Evolutionary conservation across 2,888 invertebrate genomes (phyloP), one percentile per base, ranked within the genome.

Genomic region (Tolmerus cingulatus): DNA sequence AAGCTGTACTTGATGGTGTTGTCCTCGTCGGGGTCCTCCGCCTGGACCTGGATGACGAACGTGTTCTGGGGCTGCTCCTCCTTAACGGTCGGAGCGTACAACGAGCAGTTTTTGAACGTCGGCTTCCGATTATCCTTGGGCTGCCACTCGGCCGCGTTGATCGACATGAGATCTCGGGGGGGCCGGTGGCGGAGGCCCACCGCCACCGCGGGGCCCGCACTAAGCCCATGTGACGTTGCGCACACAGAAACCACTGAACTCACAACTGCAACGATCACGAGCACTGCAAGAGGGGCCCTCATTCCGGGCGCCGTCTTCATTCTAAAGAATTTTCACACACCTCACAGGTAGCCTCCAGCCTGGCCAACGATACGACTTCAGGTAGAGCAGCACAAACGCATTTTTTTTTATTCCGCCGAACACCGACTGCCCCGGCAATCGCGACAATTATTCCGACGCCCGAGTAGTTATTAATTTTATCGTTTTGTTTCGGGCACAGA

Each of bases 1-100:
- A 98, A 96, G 90, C 96, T 96, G 93, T 98, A 98, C 12, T 95
- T 96, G 86, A 98, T 95, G 86, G 95, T 96, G 23, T 96, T 96
- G 90, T 97, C 96, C 90, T 95, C 95, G 89, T 96, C 95, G 0
- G 94, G 95, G 90, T 93, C 93, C 14, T 91, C 91, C 0, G 93
- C 93, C 74, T 91, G 89, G 40, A 93, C 92, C 87, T 89, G 90
- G 87, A 97, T 95, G 14, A 98, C 97, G 89, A 94, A 94, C 0
- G 96, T 96, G 87, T 95, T 96, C 55, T 94, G 93, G 0, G 94
- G 94, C 91, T 96, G 95, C 90, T 96, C 96, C 93, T 98, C 98
- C 91, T 96, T 95, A 30, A 97, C 96, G 40, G 94, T 94, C 0
- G 97, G 97, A 90, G 95, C 95, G 93, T 98, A 98, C 90, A 94